Evolutionary conservation across 2,797 vertebrate genomes (phyloP).

Genomic region (Gorsachius magnificus): DNA sequence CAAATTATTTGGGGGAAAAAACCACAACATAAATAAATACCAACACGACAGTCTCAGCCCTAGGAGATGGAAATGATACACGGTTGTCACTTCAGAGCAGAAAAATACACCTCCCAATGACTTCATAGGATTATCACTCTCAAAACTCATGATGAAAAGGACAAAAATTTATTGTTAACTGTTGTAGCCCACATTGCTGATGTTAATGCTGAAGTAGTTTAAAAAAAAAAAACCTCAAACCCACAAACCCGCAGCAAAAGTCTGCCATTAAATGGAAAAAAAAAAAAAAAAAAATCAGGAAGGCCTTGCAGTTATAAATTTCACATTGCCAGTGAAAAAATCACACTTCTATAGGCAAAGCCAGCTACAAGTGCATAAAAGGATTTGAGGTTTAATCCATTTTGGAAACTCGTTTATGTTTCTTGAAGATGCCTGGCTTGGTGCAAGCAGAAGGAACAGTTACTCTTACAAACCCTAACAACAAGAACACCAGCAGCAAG

Average conservation of each 20-base stretch:
- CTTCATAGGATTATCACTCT: not conserved
- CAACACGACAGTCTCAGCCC: not conserved
- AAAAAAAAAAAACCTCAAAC: not conserved
- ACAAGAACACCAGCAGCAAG: not conserved
- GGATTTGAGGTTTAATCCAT: not conserved
- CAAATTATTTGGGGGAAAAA: not conserved
- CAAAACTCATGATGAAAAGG: not conserved
- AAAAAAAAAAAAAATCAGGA: not conserved
- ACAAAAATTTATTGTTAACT: not conserved
- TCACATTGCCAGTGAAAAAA: not conserved
- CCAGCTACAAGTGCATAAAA: not conserved
- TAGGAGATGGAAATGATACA: not conserved
- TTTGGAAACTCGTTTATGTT: not conserved
- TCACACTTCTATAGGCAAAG: not conserved
- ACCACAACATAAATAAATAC: not conserved
- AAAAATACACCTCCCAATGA: not conserved
- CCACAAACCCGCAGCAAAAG: not conserved
- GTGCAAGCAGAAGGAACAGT: not conserved
- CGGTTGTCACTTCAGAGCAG: not conserved
- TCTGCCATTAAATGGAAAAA: not conserved
- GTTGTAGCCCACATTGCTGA: not conserved
- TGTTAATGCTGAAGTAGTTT: not conserved
- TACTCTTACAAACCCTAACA: not conserved
- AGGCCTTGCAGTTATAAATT: not conserved
- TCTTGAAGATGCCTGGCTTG: not conserved